Base-by-base conservation (phyloP, 2,797 vertebrate species). In the Miichthys miiuy region DNA sequence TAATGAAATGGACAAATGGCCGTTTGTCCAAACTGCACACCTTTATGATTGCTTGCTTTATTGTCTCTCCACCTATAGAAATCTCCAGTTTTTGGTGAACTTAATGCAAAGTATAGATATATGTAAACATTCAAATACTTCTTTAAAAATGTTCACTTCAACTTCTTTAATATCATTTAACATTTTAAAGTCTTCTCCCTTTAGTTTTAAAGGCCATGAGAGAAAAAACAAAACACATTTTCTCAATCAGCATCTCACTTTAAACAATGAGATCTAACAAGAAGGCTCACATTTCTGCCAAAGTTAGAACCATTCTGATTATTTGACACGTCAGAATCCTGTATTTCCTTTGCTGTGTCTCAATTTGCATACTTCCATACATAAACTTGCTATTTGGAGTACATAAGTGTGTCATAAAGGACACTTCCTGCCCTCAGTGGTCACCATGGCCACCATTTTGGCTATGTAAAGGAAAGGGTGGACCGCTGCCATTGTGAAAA, bases 51-150 rank as follows among this genome's bases (percentile, higher is more conserved):
- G 66, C 72, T 54, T 46, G 50, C 47, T 46, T 5, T 23, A 48
- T 79, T 14, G 10, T 72, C 18, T 72, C 42, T 65, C 1, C n/a
- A 41, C 54, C 41, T 72, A 11, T 16, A 47, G 16, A 82, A 63
- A 55, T 67, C 5, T 72, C 7, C 46, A 57, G 4, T 80, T 75
- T 75, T 68, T 44, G 5, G n/a, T 74, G 51, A 81, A 44, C 41
- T 56, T n/a, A 17, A 65, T 61, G 52, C 44, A 74, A 75, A 65
- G 14, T 68, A 73, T 61, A 68, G 30, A 74, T 56, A 51, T 4
- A 75, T 83, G 79, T 83, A 83, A 90, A 89, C 80, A 87, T 81
- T 79, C 17, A 86, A 85, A 84, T 84, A 87, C 75, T 86, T 83
- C 6, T 50, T 54, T 38, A 38, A 65, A 74, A 82, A 83, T 86